A percentile compares a stretch with the other conserved stretches of the same genome.
These are phyloP conservation scores for Anolis sagrei DNA, from an alignment of 2,113 vertebrate genomes.

Conservation along the genomic window DNA sequence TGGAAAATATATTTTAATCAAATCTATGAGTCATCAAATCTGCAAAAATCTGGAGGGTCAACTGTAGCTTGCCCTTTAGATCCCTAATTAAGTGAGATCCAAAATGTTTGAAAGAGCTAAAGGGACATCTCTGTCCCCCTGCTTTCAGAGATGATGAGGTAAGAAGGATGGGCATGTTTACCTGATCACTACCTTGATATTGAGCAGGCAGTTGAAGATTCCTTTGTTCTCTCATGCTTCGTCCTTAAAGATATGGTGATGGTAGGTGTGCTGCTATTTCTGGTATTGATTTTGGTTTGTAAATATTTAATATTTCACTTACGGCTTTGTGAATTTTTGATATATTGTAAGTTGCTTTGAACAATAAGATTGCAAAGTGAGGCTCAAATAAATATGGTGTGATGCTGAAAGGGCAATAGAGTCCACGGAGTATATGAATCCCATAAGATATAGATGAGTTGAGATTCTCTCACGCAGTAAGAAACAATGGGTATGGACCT, in stretches of 20 bases:
- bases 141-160: too few relatives aligned
- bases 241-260: background rate
- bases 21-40: too few relatives aligned
- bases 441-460: background rate
- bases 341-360: background rate
- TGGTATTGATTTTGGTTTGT: background rate
- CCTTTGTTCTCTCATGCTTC: too few relatives aligned
- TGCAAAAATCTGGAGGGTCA: too few relatives aligned
- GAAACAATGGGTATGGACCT: background rate
- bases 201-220: too few relatives aligned
- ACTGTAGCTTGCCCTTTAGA: too few relatives aligned
- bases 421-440: background rate
- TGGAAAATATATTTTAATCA: too few relatives aligned
- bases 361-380: background rate
- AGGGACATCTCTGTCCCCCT: too few relatives aligned
- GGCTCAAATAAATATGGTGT: background rate
- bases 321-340: background rate
- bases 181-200: too few relatives aligned
- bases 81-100: too few relatives aligned
- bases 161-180: too few relatives aligned
- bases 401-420: background rate
- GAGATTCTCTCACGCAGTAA: accelerated
- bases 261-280: background rate
- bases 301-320: background rate
- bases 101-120: too few relatives aligned